Conservation (phyloP, 2,113 vertebrate genomes). For the Tichodroma muraria region DNA sequence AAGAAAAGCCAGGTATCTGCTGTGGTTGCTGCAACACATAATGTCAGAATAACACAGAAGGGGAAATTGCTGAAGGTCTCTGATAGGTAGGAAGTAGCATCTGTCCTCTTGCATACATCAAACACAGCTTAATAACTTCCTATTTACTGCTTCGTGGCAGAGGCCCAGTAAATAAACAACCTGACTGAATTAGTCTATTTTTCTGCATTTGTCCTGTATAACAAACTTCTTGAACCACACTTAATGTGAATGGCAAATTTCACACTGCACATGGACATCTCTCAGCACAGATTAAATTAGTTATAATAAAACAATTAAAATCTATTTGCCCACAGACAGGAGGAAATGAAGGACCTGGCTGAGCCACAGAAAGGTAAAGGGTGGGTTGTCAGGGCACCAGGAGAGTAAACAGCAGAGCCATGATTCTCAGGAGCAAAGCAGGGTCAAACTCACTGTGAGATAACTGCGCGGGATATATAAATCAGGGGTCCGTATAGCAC, state of each 20-base stretch:
- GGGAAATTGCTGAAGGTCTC: neutral
- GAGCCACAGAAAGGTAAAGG: slow-evolving; percentile 38
- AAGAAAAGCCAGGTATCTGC: neutral
- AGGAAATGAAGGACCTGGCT: slow-evolving; percentile 55
- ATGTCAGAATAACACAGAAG: neutral
- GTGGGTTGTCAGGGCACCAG: slow-evolving; percentile 40
- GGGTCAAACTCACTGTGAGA: slow-evolving; percentile 53
- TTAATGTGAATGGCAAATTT: slow-evolving; percentile 59
- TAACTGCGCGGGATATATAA: slow-evolving; percentile 44
- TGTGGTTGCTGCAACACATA: neutral
- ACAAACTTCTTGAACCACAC: slow-evolving; percentile 72
- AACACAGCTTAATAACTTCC: slow-evolving; percentile 51
- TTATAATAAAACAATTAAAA: slow-evolving; percentile 72
- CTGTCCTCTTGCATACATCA: slow-evolving; percentile 74
- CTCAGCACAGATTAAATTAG: slow-evolving; percentile 57
- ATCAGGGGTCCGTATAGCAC: slow-evolving; percentile 28
- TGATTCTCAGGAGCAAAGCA: slow-evolving; percentile 40
- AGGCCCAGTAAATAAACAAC: slow-evolving; percentile 2
- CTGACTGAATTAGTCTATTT: neutral
- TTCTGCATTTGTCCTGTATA: slow-evolving; percentile 41
- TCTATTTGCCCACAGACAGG: slow-evolving; percentile 58
- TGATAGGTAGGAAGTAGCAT: slow-evolving; percentile 61
- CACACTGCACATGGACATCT: neutral
- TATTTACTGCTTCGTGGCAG: neutral
- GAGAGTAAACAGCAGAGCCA: slow-evolving; percentile 53